Evolutionary conservation across 2,113 vertebrate species (phyloP).

Genomic region (Upupa epops): DNA sequence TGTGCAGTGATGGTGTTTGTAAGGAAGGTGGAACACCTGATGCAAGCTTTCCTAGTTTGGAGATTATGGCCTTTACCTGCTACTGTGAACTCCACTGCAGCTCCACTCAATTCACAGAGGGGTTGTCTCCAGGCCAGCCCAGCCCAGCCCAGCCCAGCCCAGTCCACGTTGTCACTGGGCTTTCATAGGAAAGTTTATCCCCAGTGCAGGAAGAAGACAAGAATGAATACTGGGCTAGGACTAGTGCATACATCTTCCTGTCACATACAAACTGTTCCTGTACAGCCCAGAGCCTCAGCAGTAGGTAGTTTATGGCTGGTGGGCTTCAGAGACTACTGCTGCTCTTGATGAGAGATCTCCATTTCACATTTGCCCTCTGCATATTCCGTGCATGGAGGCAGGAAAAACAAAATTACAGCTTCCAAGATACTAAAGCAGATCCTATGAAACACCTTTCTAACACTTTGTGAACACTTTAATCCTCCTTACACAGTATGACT

Average conservation of each 20-base stretch:
- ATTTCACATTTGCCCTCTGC: neutral
- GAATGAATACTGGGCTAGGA: neutral
- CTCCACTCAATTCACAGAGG: neutral
- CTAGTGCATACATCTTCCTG: neutral
- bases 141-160: neutral
- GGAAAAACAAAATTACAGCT: neutral
- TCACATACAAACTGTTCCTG: neutral
- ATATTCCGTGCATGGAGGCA: neutral
- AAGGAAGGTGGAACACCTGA: neutral
- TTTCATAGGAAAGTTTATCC: neutral
- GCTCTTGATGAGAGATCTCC: neutral
- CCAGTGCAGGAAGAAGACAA: neutral
- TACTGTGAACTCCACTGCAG: neutral
- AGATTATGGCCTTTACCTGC: neutral
- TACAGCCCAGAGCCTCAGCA: neutral
- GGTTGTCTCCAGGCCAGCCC: neutral
- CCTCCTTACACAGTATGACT: neutral
- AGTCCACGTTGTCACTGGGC: rapidly evolving
- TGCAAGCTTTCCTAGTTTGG: neutral
- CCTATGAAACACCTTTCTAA: neutral
- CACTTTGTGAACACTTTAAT: neutral
- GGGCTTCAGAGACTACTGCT: neutral
- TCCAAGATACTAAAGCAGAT: neutral
- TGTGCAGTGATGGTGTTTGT: rapidly evolving
- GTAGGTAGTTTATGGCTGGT: neutral